A percentile compares a stretch with the other conserved stretches of the same genome.
Evolutionary conservation across 37 sponge, comb jelly and placozoan species (phyloP).

Genomic region (Halichondria panicea): DNA sequence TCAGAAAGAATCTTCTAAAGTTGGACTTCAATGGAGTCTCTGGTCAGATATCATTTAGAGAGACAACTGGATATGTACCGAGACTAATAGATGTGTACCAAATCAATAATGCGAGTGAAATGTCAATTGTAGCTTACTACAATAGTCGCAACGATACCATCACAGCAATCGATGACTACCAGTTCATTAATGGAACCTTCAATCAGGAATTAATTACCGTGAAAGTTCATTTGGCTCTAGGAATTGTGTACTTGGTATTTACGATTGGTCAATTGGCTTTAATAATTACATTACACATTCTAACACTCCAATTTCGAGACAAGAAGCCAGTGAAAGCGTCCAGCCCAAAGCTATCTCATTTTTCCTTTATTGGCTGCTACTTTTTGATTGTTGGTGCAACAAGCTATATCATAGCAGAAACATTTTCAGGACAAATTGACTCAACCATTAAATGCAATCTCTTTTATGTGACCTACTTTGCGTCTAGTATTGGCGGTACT

Average conservation of each 20-base stretch:
- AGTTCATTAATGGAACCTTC: background rate
- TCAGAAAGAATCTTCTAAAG: background rate
- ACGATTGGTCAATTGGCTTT: background rate
- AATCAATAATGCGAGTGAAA: background rate
- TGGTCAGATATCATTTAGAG: conserved; percentile 14
- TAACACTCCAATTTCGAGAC: background rate
- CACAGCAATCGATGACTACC: background rate
- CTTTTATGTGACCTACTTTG: too few relatives aligned
- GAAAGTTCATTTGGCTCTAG: background rate
- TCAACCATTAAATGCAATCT: too few relatives aligned
- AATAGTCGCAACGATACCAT: background rate
- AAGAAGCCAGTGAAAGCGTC: conserved; percentile 5
- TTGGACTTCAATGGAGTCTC: conserved; percentile 35
- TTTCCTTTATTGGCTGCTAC: conserved; percentile 21
- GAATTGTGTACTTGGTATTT: background rate
- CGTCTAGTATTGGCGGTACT: too few relatives aligned
- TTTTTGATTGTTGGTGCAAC: background rate
- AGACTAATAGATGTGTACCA: conserved; percentile 6
- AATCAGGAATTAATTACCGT: background rate
- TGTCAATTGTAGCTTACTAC: conserved; percentile 4
- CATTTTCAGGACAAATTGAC: too few relatives aligned
- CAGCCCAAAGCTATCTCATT: conserved; percentile 6
- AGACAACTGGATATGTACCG: conserved; percentile 1
- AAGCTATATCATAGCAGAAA: background rate
- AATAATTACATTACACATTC: background rate